Conservation (phyloP, 2,888 invertebrate species). For the Rhamphomyia laevipes region DNA sequence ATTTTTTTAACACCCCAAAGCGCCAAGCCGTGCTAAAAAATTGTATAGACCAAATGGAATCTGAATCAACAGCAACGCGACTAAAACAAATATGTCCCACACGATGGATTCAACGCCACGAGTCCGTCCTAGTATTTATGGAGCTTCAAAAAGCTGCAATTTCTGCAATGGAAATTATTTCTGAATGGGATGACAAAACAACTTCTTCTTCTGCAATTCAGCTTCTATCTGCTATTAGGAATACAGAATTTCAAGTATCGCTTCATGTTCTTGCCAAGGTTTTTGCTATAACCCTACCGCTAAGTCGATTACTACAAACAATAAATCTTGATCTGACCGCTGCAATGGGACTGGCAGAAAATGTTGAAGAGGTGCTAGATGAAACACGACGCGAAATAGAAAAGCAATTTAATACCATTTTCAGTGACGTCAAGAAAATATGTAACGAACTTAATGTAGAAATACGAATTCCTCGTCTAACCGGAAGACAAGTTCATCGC, state of each 20-base stretch:
- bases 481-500: not conserved
- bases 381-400: not conserved
- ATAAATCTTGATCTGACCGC: no score
- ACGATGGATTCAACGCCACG: no score
- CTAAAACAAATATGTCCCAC: no score
- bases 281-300: no score
- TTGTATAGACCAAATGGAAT: constrained; percentile 1
- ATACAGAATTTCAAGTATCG: no score
- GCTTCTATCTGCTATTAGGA: not conserved
- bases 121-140: no score
- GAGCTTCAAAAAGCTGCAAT: no score
- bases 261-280: no score
- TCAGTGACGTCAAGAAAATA: not conserved
- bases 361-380: not conserved
- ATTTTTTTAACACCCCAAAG: not conserved
- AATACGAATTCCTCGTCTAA: not conserved
- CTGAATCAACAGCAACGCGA: no score
- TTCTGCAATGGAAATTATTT: not conserved
- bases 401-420: not conserved
- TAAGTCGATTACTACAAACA: no score
- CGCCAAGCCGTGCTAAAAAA: constrained; percentile 1
- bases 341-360: not conserved
- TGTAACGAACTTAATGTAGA: not conserved
- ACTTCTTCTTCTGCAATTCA: constrained; percentile 1
- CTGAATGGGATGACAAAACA: constrained; percentile 1